Base-by-base conservation (phyloP, 2,888 invertebrate genomes). In the Gibbula magus region DNA sequence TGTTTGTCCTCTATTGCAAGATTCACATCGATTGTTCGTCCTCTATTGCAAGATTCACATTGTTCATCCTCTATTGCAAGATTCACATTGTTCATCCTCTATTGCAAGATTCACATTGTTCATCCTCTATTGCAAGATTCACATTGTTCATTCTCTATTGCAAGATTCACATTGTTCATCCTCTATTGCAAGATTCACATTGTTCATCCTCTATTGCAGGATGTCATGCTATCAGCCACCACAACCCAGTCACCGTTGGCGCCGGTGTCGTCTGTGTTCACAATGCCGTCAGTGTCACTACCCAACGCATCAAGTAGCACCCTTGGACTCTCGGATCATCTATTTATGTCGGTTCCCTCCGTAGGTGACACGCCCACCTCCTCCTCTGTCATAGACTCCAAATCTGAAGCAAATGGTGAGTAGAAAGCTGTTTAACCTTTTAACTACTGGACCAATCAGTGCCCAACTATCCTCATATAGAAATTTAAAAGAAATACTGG, bases 141-240 rank as follows among this genome's bases (percentile, higher is more conserved):
- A n/a, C n/a, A n/a, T n/a, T n/a, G n/a, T n/a, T n/a, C n/a, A n/a
- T n/a, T n/a, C n/a, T n/a, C n/a, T n/a, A n/a, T n/a, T n/a, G n/a
- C n/a, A n/a, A n/a, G n/a, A n/a, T n/a, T n/a, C n/a, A n/a, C n/a
- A n/a, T n/a, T n/a, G n/a, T n/a, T n/a, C n/a, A n/a, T n/a, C n/a
- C n/a, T n/a, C n/a, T 35, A 35, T 7, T 5, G 35, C 35, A 35
- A 7, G 3, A 5, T 5, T 45, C 45, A 45, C 10, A 8, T 45
- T 45, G 45, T 5, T 45, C 13, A 7, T 45, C n/a, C 29, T 20
- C 73, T 77, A 7, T 85, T 88, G 22, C 89, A 92, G 92, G 92
- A 92, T 91, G 92, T 92, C 83, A 92, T 92, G 92, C 87, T 92
- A 67, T 92, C 92, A 81, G 92, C 91, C 7, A 91, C 92, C 56